These are phyloP conservation scores for Lucilia cuprina DNA, from an alignment of 1,140 invertebrate genomes.

Conservation along the genomic window DNA sequence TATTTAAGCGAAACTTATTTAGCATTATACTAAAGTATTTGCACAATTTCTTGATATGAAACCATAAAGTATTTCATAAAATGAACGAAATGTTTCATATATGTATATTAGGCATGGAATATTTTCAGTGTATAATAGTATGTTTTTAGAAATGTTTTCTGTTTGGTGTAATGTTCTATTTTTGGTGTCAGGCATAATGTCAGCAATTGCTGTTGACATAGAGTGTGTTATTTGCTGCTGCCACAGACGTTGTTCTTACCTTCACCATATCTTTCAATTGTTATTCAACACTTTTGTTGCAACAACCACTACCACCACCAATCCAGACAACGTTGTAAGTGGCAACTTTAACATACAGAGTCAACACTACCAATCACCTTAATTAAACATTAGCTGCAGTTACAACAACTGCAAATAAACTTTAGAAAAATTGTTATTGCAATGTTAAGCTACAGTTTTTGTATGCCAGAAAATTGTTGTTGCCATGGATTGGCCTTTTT, in stretches of 20 bases:
- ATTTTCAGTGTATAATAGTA: too few species aligned
- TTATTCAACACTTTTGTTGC: slow-evolving; percentile 25
- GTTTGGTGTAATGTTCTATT: slow-evolving; percentile 8
- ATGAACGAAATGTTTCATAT: too few species aligned
- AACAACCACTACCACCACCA: not conserved
- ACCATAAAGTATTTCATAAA: too few species aligned
- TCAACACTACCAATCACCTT: slow-evolving; percentile 40
- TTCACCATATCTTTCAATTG: slow-evolving; percentile 28
- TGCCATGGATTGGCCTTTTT: slow-evolving; percentile 11
- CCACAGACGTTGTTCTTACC: not conserved
- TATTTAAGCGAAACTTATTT: too few species aligned
- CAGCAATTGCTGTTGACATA: slow-evolving; percentile 18
- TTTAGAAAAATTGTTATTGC: not conserved
- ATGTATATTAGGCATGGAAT: too few species aligned
- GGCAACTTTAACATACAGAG: slow-evolving; percentile 25
- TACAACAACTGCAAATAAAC: not conserved
- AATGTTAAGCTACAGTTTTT: not conserved
- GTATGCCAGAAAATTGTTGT: not conserved
- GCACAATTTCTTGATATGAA: too few species aligned
- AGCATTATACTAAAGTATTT: too few species aligned
- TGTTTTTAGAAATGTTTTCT: not conserved
- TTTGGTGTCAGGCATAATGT: slow-evolving; percentile 31
- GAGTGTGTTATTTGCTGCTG: not conserved
- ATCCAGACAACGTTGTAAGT: not conserved
- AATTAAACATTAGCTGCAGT: slow-evolving; percentile 39